Conservation (phyloP, 2,113 vertebrate species). For the Lycaon pictus region DNA sequence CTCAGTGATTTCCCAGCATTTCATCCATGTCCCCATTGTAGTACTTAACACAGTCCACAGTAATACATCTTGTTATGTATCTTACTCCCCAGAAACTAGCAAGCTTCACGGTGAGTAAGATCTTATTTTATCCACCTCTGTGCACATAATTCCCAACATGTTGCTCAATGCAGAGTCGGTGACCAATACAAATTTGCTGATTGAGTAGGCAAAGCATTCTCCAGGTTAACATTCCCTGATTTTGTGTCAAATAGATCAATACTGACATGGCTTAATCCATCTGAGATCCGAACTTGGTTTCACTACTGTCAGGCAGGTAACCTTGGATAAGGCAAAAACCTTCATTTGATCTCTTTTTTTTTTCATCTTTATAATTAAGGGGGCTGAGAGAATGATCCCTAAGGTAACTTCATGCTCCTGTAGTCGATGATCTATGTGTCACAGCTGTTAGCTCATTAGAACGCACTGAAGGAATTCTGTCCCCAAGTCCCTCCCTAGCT, state of each 20-base stretch:
- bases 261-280: neutral
- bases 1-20: slow-evolving; percentile 23
- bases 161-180: neutral
- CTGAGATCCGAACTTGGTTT: slow-evolving; percentile 7
- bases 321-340: slow-evolving; percentile 33
- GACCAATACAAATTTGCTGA: neutral
- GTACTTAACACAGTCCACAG: neutral
- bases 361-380: neutral
- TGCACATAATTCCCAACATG: neutral
- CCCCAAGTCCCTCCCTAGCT: slow-evolving; percentile 17
- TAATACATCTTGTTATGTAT: neutral
- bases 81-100: slow-evolving; percentile 1
- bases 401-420: slow-evolving; percentile 6
- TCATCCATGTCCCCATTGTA: neutral
- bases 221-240: neutral
- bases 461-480: slow-evolving; percentile 34
- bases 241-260: neutral
- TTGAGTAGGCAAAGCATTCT: neutral
- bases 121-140: neutral
- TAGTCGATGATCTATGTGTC: slow-evolving; percentile 33
- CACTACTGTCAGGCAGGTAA: neutral
- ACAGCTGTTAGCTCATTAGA: slow-evolving; percentile 65
- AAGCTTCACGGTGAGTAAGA: neutral
- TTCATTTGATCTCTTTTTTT: slow-evolving; percentile 29
- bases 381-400: neutral